Evolutionary conservation across 2,797 vertebrate species (phyloP).

Genomic region (Echeneis naucrates): DNA sequence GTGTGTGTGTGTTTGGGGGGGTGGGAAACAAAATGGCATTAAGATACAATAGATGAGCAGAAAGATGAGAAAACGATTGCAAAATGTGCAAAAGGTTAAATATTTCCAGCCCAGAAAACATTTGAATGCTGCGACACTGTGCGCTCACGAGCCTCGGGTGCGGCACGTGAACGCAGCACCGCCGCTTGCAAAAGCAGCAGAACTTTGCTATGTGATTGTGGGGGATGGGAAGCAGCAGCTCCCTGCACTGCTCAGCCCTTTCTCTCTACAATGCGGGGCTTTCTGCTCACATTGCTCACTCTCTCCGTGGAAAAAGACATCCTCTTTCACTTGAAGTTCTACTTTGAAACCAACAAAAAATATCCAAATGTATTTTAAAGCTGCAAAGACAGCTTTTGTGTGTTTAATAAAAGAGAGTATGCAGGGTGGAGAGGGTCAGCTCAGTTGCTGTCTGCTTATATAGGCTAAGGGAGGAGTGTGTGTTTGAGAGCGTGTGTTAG

Average conservation of each 20-base stretch:
- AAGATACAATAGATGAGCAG: background rate
- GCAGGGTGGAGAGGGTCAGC: conserved; percentile 75
- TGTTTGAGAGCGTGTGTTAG: conserved; percentile 49
- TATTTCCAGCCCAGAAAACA: conserved; percentile 18
- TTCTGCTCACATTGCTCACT: conserved; percentile 75
- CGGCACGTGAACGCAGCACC: conserved; percentile 73
- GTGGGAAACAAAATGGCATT: no score
- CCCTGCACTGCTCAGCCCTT: conserved; percentile 78
- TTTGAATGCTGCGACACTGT: conserved; percentile 43
- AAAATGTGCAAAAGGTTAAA: background rate
- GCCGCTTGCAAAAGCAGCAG: conserved; percentile 86
- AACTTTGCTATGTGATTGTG: conserved; percentile 88
- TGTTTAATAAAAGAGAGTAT: conserved; percentile 72
- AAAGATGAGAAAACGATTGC: background rate
- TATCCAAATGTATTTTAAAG: conserved; percentile 56
- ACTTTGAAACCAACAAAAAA: conserved; percentile 47
- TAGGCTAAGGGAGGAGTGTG: conserved; percentile 80
- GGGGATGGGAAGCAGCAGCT: conserved; percentile 85
- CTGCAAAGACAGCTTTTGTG: conserved; percentile 64
- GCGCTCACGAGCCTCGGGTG: conserved; percentile 52
- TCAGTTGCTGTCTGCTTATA: conserved; percentile 81
- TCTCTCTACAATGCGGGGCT: conserved; percentile 82
- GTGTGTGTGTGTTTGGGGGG: no score
- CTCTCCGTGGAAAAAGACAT: conserved; percentile 56
- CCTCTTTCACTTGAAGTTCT: conserved; percentile 61